These are phyloP conservation scores for Batillaria attramentaria DNA, from an alignment of 1,140 invertebrate species.

Conservation along the genomic window DNA sequence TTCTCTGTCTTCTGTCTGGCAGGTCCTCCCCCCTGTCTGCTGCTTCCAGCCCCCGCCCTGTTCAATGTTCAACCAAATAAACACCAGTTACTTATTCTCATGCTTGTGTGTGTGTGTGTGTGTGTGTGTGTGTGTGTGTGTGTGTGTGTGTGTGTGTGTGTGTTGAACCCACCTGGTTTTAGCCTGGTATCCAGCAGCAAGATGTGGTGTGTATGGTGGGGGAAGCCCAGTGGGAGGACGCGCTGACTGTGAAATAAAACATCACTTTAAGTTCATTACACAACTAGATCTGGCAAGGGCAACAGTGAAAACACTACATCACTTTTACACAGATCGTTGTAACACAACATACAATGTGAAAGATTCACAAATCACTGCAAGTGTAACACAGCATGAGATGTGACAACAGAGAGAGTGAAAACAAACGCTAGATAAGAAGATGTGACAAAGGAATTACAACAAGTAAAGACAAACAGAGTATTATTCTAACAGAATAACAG, in stretches of 20 bases:
- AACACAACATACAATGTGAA: not conserved
- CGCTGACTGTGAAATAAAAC: not conserved
- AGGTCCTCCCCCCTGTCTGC: not conserved
- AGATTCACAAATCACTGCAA: not conserved
- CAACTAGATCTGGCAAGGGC: not conserved
- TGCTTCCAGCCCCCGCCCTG: not conserved
- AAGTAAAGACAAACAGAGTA: not conserved
- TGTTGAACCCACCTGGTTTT: slow-evolving; percentile 1
- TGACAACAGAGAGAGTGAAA: not conserved
- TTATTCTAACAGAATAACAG: not conserved
- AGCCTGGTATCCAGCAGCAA: not conserved
- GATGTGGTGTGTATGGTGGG: slow-evolving; percentile 10
- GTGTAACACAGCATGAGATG: not conserved
- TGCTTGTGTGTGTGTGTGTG: not conserved
- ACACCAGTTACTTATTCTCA: not conserved
- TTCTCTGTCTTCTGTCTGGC: slow-evolving; percentile 44
- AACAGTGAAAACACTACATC: too few species aligned
- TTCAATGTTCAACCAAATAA: not conserved
- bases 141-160: not conserved
- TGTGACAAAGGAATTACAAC: not conserved
- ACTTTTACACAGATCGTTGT: not conserved
- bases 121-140: too few species aligned
- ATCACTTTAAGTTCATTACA: not conserved
- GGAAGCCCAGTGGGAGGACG: slow-evolving; percentile 15
- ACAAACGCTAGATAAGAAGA: not conserved